These are phyloP conservation scores for Tachystola acroxantha DNA, from an alignment of 2,888 invertebrate species.

Conservation along the genomic window DNA sequence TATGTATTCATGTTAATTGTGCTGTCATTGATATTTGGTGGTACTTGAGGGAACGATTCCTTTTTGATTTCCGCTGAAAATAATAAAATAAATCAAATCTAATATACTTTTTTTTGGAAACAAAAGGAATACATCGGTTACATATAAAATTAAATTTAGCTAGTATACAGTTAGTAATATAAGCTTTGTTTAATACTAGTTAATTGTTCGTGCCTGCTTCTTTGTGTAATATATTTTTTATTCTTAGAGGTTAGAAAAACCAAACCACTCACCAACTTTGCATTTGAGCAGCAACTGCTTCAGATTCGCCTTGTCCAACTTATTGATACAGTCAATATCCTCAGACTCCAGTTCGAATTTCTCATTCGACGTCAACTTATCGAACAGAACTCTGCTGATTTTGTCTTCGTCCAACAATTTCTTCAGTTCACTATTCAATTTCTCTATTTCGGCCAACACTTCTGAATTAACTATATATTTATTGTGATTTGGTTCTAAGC, in stretches of 20 bases:
- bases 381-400: conserved; percentile 54
- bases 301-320: conserved; percentile 46
- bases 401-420: conserved; percentile 52
- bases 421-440: conserved; percentile 44
- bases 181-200: too few relatives aligned
- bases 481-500: too few relatives aligned
- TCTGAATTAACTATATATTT: conserved; percentile 23
- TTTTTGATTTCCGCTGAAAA: conserved; percentile 1
- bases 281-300: conserved; percentile 52
- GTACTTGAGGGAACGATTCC: background rate
- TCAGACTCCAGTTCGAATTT: conserved; percentile 60
- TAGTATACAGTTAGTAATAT: too few relatives aligned
- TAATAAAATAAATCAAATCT: too few relatives aligned
- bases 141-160: too few relatives aligned
- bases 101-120: too few relatives aligned
- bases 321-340: conserved; percentile 72
- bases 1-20: background rate
- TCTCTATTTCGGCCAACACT: conserved; percentile 26
- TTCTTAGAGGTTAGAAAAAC: too few relatives aligned
- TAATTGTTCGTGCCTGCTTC: too few relatives aligned
- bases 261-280: conserved; percentile 52
- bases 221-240: too few relatives aligned
- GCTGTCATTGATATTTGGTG: background rate
- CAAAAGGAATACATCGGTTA: too few relatives aligned
- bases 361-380: conserved; percentile 60